These are phyloP conservation scores for Leptonema lineaticorne DNA, from an alignment of 1,140 invertebrate species.

Conservation along the genomic window DNA sequence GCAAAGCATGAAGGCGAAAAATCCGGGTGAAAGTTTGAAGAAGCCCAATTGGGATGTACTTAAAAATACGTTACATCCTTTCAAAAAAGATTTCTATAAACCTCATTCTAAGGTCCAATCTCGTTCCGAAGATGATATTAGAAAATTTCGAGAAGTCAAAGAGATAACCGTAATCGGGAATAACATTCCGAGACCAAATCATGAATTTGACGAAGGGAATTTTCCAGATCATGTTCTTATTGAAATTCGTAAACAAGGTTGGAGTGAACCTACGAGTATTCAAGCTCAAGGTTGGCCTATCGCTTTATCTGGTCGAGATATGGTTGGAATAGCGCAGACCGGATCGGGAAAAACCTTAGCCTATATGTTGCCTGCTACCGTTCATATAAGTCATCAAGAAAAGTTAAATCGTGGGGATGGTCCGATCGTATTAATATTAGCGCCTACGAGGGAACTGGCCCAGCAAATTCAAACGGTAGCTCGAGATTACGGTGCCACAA, in stretches of 20 bases:
- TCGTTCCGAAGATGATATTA: constrained; percentile 72
- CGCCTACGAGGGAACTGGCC: constrained; percentile 94
- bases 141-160: constrained; percentile 69
- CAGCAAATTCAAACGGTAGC: constrained; percentile 98
- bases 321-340: constrained; percentile 95
- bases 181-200: constrained; percentile 81
- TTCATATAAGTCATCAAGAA: constrained; percentile 74
- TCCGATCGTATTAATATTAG: constrained; percentile 89
- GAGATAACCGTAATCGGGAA: constrained; percentile 87
- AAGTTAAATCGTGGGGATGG: constrained; percentile 78
- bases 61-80: constrained; percentile 68
- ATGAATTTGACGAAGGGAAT: constrained; percentile 85
- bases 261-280: constrained; percentile 82
- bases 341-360: constrained; percentile 89
- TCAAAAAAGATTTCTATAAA: constrained; percentile 91
- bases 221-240: constrained; percentile 82
- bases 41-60: constrained; percentile 82
- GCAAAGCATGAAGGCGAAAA: constrained; percentile 65
- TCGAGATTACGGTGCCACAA: constrained; percentile 80
- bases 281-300: constrained; percentile 92
- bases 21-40: constrained; percentile 74
- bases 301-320: constrained; percentile 85
- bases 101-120: constrained; percentile 76
- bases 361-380: constrained; percentile 78
- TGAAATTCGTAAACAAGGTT: constrained; percentile 80